These are phyloP conservation scores for Drosophila aff. DNA, from an alignment of 1,140 invertebrate species.

Conservation along the genomic window DNA sequence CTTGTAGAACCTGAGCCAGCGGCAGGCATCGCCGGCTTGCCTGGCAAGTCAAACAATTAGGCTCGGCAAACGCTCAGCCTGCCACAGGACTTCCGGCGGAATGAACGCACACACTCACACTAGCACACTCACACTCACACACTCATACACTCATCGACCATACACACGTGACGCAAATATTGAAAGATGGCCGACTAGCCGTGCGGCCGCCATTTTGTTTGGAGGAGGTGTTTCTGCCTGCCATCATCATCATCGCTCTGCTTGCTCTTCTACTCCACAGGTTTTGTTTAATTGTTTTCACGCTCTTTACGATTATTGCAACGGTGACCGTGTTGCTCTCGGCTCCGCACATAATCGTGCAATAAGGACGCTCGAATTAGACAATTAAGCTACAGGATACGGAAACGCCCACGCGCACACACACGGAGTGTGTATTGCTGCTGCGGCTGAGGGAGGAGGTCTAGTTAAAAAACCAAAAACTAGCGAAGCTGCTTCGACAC, in stretches of 20 bases:
- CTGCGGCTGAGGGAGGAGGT: conserved; percentile 28
- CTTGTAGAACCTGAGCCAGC: conserved; percentile 36
- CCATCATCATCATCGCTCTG: conserved; percentile 9
- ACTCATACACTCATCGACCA: conserved; percentile 16
- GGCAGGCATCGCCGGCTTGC: conserved; percentile 18
- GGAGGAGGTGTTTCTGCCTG: background rate
- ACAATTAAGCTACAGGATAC: conserved; percentile 63
- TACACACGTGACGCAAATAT: conserved; percentile 55
- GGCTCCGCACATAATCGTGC: conserved; percentile 98
- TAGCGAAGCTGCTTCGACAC: conserved; percentile 67
- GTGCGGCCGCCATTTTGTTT: conserved; percentile 55
- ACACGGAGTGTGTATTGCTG: conserved; percentile 21
- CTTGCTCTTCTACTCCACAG: conserved; percentile 86
- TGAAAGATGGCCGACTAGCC: conserved; percentile 52
- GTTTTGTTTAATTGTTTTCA: conserved; percentile 98
- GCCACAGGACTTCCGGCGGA: conserved; percentile 66
- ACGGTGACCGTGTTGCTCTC: conserved; percentile 97
- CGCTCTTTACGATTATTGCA: conserved; percentile 97
- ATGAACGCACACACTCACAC: conserved; percentile 22
- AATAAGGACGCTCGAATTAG: conserved; percentile 87
- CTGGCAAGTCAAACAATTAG: conserved; percentile 73
- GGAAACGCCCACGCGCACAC: conserved; percentile 33
- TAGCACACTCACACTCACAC: background rate
- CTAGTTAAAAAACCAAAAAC: conserved; percentile 75
- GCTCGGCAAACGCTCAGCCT: conserved; percentile 44